phyloP scores from a whole-genome alignment of 2,113 vertebrate genomes.

The Oncorhynchus clarkii region DNA sequence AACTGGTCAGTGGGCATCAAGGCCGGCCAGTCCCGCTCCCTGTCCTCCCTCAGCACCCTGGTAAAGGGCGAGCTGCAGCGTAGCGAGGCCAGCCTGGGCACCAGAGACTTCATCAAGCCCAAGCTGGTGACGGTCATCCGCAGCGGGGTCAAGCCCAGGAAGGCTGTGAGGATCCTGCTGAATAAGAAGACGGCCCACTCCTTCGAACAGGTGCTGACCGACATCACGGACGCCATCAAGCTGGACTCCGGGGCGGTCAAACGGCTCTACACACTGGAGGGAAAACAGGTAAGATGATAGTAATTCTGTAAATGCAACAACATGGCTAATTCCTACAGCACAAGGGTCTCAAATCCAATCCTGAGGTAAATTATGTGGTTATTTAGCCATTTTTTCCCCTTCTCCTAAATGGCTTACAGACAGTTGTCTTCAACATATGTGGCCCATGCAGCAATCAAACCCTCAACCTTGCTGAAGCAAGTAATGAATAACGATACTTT shows the following conservation, averaged over 20 bases:
- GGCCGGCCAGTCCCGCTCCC: slow-evolving; percentile 76
- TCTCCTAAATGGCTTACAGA: too few species aligned
- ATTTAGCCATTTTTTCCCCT: too few species aligned
- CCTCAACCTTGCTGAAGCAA: too few species aligned
- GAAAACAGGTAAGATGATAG: slow-evolving; percentile 85
- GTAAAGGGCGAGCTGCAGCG: slow-evolving; percentile 76
- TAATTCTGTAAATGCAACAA: too few species aligned
- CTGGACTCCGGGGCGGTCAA: slow-evolving; percentile 94
- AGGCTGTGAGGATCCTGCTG: slow-evolving; percentile 93
- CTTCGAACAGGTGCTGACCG: slow-evolving; percentile 94
- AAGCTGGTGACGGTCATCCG: slow-evolving; percentile 98
- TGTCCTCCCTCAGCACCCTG: slow-evolving; percentile 73
- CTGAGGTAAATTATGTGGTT: too few species aligned
- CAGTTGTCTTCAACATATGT: too few species aligned
- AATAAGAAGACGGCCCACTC: slow-evolving; percentile 99
- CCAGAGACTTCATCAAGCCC: slow-evolving; percentile 95
- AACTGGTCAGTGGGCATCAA: slow-evolving; percentile 95
- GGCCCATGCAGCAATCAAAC: too few species aligned
- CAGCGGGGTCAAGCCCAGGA: slow-evolving; percentile 93
- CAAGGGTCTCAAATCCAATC: too few species aligned
- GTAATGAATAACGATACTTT: too few species aligned
- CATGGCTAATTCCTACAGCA: too few species aligned
- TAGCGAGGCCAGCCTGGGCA: slow-evolving; percentile 65
- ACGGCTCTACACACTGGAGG: slow-evolving; percentile 92
- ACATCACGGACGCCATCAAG: slow-evolving; percentile 98